A percentile compares a stretch with the other conserved stretches of the same genome.
Evolutionary conservation across 2,113 vertebrate genomes (phyloP).

Genomic region (Synchiropus splendidus): DNA sequence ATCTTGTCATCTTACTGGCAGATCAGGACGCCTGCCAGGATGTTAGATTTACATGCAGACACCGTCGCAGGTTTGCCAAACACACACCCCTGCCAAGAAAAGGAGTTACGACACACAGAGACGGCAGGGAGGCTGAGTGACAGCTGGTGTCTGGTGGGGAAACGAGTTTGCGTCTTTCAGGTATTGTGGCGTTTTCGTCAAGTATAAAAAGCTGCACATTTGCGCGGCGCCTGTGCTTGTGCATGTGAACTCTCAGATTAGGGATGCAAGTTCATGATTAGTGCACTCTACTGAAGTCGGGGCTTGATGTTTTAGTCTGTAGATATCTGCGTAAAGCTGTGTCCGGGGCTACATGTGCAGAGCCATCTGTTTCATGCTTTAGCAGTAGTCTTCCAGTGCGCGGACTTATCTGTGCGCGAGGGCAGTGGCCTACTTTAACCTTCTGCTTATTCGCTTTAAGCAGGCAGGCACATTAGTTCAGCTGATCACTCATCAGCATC

Average conservation of each 20-base stretch:
- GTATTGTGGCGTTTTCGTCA: constrained; percentile 10
- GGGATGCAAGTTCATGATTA: constrained; percentile 21
- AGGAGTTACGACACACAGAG: constrained; percentile 19
- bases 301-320: constrained; percentile 26
- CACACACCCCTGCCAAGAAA: constrained; percentile 24
- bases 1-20: constrained; percentile 46
- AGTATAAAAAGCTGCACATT: too few species aligned
- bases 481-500: constrained; percentile 10
- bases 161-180: constrained; percentile 1
- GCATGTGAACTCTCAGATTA: constrained; percentile 11
- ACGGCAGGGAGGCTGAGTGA: constrained; percentile 3
- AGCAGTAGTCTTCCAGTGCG: constrained; percentile 57
- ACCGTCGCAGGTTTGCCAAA: constrained; percentile 39
- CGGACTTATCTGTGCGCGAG: constrained; percentile 55
- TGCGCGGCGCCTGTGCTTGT: too few species aligned
- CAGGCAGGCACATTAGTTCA: constrained; percentile 16
- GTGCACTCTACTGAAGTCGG: constrained; percentile 21
- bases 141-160: constrained; percentile 8
- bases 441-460: constrained; percentile 42
- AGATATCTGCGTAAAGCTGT: constrained; percentile 21
- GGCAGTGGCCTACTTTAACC: constrained; percentile 67
- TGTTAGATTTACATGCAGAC: constrained; percentile 45
- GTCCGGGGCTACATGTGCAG: constrained; percentile 47
- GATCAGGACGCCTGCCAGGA: constrained; percentile 37
- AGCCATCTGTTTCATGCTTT: constrained; percentile 65